These are phyloP conservation scores for Clavelina lepadiformis DNA, from an alignment of 23 tunicate genomes.

Conservation along the genomic window DNA sequence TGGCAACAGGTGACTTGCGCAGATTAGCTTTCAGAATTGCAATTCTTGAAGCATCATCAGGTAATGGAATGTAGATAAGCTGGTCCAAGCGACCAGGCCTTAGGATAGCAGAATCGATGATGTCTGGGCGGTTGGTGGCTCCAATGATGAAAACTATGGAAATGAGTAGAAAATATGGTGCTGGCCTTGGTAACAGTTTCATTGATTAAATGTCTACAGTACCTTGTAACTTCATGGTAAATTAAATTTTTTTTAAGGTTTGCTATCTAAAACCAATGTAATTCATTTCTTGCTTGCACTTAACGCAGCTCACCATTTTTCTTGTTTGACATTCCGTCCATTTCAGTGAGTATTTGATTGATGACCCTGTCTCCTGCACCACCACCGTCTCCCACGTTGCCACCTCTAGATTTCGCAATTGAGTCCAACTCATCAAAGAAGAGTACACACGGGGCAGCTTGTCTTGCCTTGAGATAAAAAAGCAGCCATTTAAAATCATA, in stretches of 20 bases:
- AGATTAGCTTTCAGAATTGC: conserved; percentile 89
- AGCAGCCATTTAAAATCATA: too few species aligned
- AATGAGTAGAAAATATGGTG: too few species aligned
- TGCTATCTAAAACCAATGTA: neutral
- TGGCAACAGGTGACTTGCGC: conserved; percentile 91
- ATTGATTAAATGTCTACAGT: neutral
- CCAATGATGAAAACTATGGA: conserved; percentile 85
- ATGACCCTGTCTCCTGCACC: conserved; percentile 96
- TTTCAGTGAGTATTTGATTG: conserved; percentile 93
- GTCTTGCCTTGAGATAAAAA: conserved; percentile 52
- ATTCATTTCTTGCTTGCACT: neutral
- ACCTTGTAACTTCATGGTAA: neutral
- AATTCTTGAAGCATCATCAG: conserved; percentile 88
- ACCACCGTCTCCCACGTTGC: conserved; percentile 97
- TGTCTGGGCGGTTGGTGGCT: conserved; percentile 95
- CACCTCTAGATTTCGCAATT: conserved; percentile 93
- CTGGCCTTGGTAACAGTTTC: neutral
- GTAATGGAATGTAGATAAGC: conserved; percentile 96
- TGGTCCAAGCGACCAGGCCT: conserved; percentile 98
- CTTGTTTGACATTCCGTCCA: conserved; percentile 96
- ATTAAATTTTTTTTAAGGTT: neutral
- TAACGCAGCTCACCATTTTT: conserved; percentile 55
- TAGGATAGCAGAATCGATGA: conserved; percentile 89
- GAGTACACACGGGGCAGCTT: conserved; percentile 96
- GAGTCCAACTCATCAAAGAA: conserved; percentile 97